Conservation (phyloP, 2,888 invertebrate genomes). For the Trichogramma dendrolimi region DNA sequence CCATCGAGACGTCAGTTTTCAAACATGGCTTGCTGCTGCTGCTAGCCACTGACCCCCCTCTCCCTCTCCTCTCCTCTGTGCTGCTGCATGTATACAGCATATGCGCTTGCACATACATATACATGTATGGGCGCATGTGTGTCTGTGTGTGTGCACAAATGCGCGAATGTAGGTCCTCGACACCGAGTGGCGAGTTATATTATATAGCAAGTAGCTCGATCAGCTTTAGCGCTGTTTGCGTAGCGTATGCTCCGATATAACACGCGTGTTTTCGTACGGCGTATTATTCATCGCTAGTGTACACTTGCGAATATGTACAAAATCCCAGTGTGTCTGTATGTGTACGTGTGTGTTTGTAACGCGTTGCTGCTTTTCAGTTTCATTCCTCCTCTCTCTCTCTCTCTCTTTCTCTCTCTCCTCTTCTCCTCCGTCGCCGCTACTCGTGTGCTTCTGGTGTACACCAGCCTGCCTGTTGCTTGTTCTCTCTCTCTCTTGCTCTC, state of each 20-base stretch:
- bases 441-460: no score
- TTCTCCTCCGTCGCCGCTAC: no score
- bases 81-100: background rate
- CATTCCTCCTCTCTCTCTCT: no score
- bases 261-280: no score
- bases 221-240: constrained; percentile 29
- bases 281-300: no score
- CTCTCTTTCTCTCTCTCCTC: no score
- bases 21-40: constrained; percentile 45
- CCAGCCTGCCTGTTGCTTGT: no score
- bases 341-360: background rate
- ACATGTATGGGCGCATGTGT: background rate
- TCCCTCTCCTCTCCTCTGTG: background rate
- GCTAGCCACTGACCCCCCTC: background rate
- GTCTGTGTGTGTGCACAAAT: constrained; percentile 3
- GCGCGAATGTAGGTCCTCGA: constrained; percentile 52
- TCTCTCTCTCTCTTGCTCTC: no score
- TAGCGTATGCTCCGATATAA: no score
- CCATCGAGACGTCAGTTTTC: constrained; percentile 48
- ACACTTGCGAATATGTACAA: constrained; percentile 13
- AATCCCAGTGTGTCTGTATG: constrained; percentile 3
- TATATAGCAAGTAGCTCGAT: constrained; percentile 26
- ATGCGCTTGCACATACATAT: background rate
- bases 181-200: constrained; percentile 36
- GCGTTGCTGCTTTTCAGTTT: no score